Conservation (phyloP, 2,113 vertebrate species). For the Saguinus imperator region DNA sequence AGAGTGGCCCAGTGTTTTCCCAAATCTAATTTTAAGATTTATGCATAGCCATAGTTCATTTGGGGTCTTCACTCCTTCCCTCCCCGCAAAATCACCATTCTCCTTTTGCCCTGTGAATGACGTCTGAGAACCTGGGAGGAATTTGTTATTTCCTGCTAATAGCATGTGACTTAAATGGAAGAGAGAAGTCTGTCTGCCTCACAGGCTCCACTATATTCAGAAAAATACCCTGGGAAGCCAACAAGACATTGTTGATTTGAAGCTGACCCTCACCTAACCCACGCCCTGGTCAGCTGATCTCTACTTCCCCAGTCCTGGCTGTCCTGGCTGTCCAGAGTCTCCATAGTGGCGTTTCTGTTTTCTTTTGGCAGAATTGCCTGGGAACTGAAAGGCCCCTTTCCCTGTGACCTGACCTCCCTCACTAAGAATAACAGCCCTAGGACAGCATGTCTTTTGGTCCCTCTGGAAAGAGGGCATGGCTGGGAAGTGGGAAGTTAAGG, state of each 20-base stretch:
- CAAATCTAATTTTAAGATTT: neutral
- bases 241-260: neutral
- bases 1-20: neutral
- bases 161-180: neutral
- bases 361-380: constrained; percentile 79
- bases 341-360: constrained; percentile 47
- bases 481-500: constrained; percentile 72
- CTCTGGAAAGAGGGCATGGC: constrained; percentile 76
- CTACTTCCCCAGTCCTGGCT: constrained; percentile 44
- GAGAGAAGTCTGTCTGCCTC: neutral
- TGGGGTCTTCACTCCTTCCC: neutral
- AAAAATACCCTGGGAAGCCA: constrained; percentile 51
- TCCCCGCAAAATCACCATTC: neutral
- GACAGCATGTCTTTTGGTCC: constrained; percentile 74
- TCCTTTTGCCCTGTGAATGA: neutral
- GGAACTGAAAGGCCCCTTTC: constrained; percentile 81
- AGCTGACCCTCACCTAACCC: constrained; percentile 48
- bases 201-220: neutral
- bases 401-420: constrained; percentile 82
- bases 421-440: constrained; percentile 81
- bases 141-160: neutral
- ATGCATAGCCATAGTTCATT: neutral
- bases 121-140: constrained; percentile 20
- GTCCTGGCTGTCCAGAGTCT: constrained; percentile 41
- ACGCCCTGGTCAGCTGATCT: constrained; percentile 14